Evolutionary conservation across 2,888 invertebrate genomes (phyloP).

Genomic region (Pasiphila rectangulata): DNA sequence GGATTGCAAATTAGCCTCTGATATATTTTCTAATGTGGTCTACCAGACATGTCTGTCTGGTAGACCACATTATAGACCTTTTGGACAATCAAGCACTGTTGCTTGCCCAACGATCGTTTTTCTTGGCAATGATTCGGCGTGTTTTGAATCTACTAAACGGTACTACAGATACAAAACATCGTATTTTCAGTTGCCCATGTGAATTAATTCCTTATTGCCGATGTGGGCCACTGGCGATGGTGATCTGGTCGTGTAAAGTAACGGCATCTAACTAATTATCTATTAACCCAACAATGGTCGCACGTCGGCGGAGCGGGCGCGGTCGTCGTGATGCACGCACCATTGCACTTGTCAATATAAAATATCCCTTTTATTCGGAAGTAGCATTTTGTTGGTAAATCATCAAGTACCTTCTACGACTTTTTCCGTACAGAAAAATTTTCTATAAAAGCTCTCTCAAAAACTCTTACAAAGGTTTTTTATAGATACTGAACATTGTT

Average conservation of each 20-base stretch:
- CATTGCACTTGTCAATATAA: constrained; percentile 27
- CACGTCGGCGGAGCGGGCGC: constrained; percentile 57
- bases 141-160: neutral
- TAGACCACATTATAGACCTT: too few relatives aligned
- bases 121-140: neutral
- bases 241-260: constrained; percentile 67
- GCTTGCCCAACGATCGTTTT: neutral
- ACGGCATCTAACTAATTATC: constrained; percentile 77
- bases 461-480: neutral
- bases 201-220: constrained; percentile 27
- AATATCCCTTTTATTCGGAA: constrained; percentile 19
- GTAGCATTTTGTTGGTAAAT: neutral
- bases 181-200: neutral
- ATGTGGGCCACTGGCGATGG: constrained; percentile 57
- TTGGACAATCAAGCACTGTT: neutral
- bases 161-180: neutral
- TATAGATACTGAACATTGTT: neutral
- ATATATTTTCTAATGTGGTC: constrained; percentile 4
- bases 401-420: too few relatives aligned
- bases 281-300: constrained; percentile 75
- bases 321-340: constrained; percentile 50
- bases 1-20: constrained; percentile 26
- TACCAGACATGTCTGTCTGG: too few relatives aligned
- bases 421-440: too few relatives aligned
- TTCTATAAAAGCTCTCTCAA: too few relatives aligned